These are phyloP conservation scores for Hozukius guyotensis DNA, from an alignment of 2,797 vertebrate genomes.

Conservation along the genomic window DNA sequence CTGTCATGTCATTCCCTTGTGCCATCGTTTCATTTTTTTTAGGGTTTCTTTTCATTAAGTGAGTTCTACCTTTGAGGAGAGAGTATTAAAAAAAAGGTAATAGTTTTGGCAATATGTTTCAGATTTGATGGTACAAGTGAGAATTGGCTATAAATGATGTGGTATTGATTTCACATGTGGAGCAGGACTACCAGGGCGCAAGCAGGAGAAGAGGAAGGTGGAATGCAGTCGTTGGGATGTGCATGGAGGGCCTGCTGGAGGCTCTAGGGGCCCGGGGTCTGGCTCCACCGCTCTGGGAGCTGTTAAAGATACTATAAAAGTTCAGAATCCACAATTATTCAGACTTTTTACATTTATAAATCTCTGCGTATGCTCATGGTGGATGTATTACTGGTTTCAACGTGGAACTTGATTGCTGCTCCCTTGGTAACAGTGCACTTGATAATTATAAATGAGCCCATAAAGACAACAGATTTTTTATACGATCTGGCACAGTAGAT, in stretches of 20 bases:
- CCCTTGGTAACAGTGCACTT: conserved; percentile 70
- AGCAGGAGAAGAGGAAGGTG: conserved; percentile 51
- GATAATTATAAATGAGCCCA: conserved; percentile 77
- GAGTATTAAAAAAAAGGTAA: conserved; percentile 60
- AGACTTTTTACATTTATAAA: conserved; percentile 81
- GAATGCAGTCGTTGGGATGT: conserved; percentile 65
- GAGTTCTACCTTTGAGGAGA: conserved; percentile 60
- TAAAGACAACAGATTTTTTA: conserved; percentile 72
- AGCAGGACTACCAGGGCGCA: conserved; percentile 53
- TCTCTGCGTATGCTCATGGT: conserved; percentile 75
- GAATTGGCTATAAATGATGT: conserved; percentile 79
- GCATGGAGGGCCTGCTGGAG: conserved; percentile 53
- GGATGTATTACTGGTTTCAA: conserved; percentile 79
- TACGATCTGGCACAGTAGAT: conserved; percentile 69
- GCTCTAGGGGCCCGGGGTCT: conserved; percentile 54
- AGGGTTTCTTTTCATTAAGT: conserved; percentile 18
- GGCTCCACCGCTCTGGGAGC: conserved; percentile 70
- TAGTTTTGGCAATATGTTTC: conserved; percentile 77
- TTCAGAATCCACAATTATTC: conserved; percentile 81
- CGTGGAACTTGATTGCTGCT: conserved; percentile 70
- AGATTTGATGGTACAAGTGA: conserved; percentile 80
- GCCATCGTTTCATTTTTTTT: conserved; percentile 22
- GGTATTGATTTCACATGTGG: conserved; percentile 85
- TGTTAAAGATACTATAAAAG: conserved; percentile 80
- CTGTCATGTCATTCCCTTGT: conserved; percentile 48